Evolutionary conservation across 2,113 vertebrate genomes (phyloP), one percentile per base, ranked within the genome.

Genomic region (Conger conger): DNA sequence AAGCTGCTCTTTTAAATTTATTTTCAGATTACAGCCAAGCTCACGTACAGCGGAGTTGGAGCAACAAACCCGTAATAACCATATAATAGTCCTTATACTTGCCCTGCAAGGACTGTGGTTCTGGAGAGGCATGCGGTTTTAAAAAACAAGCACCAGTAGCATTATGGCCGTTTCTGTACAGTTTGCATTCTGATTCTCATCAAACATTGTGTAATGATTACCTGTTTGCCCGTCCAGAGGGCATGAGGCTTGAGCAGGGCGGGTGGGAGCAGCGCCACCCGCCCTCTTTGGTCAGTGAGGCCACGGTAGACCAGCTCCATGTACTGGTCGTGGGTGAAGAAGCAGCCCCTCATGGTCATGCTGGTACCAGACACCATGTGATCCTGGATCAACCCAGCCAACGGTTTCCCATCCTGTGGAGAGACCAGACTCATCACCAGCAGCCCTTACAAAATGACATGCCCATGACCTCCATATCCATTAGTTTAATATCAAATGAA

Each of bases 201-300:
- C 68, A 73, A n/a, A 45, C 40, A 11, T n/a, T 9, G 57, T 6
- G 17, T 42, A 23, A 9, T 17, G 63, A 0, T 85, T 93, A 99
- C 98, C 97, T 99, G 98, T 84, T 99, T 99, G 81, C 99, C 99
- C 0, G 98, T 97, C 99, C 99, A 99, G 1, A 99, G 93, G 0
- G 3, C 88, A n/a, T 92, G 93, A 0, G 99, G 99, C 87, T 97
- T 98, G 90, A 97, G 81, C 53, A 99, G 90, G 80, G 97, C 96
- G 0, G 99, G 97, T 1, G 95, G 95, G 33, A 97, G 93, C 45
- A 94, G 88, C 86, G 93, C 96, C 4, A 99, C 95, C 7, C 94
- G 91, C 3, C 97, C 98, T 0, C 85, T 93, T 91, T 94, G 97
- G 92, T 99, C 98, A 0, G 96, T 99, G 84, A 99, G 94, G 0